Evolutionary conservation across 2,797 vertebrate genomes (phyloP).

Genomic region (Propithecus deckenii): DNA sequence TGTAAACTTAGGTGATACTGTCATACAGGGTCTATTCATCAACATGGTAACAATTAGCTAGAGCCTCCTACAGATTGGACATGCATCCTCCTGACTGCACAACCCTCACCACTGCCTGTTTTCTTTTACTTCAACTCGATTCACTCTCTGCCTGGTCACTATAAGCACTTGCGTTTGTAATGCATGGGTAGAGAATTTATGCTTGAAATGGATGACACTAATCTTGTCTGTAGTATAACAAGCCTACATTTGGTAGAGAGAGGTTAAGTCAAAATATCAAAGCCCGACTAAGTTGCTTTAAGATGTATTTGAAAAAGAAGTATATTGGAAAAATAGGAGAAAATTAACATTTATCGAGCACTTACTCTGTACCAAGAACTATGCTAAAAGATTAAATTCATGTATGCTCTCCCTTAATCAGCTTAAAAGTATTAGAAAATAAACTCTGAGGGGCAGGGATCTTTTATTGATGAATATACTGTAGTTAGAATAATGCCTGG

Average conservation of each 20-base stretch:
- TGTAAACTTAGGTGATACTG: neutral
- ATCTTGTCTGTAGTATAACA: neutral
- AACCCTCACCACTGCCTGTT: neutral
- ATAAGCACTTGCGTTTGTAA: neutral
- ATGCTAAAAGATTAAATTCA: neutral
- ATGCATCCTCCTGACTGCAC: neutral
- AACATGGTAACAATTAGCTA: neutral
- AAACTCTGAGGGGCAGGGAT: neutral
- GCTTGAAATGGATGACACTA: neutral
- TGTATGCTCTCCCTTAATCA: neutral
- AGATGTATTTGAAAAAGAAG: neutral
- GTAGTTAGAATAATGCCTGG: slow-evolving; percentile 28
- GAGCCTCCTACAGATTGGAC: too few relatives aligned
- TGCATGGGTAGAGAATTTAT: neutral
- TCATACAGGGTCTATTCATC: neutral
- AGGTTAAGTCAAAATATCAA: neutral
- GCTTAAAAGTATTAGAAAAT: neutral
- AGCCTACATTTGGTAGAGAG: neutral
- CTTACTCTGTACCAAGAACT: neutral
- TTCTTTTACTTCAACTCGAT: neutral
- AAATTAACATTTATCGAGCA: neutral
- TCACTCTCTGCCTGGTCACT: neutral
- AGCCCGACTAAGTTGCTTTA: neutral
- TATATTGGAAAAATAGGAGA: neutral
- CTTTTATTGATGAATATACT: neutral